phyloP scores from a whole-genome alignment of 2,888 invertebrate species.

The Linnaemya tessellans region DNA sequence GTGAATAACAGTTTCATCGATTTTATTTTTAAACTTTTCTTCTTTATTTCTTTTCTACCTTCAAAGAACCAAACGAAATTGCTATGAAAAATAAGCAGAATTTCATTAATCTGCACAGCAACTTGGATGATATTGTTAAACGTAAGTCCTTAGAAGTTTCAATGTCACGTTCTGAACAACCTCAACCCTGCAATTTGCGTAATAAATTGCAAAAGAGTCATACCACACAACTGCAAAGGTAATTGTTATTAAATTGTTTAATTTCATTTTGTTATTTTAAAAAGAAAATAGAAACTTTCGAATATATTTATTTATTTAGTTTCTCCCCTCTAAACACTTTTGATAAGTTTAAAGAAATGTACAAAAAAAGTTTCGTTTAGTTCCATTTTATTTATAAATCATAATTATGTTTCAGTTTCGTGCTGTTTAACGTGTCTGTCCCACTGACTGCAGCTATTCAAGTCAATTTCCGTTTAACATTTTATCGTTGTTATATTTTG shows the following conservation, averaged over 20 bases:
- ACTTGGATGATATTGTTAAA: slow-evolving; percentile 83
- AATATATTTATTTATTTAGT: background rate
- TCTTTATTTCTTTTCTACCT: background rate
- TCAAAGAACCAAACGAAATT: slow-evolving; percentile 81
- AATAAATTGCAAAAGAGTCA: slow-evolving; percentile 91
- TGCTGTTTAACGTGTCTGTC: slow-evolving; percentile 16
- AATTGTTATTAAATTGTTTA: slow-evolving; percentile 73
- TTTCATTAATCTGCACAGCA: slow-evolving; percentile 82
- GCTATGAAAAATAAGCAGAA: slow-evolving; percentile 81
- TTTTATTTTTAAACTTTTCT: background rate
- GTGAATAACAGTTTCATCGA: background rate
- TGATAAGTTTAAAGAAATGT: slow-evolving; percentile 33
- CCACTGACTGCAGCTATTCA: slow-evolving; percentile 35
- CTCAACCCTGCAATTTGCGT: slow-evolving; percentile 90
- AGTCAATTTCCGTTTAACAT: slow-evolving; percentile 66
- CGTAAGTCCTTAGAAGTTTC: slow-evolving; percentile 86
- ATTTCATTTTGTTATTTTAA: background rate
- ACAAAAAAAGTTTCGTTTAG: slow-evolving; percentile 31
- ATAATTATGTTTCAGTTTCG: slow-evolving; percentile 51
- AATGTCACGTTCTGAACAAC: slow-evolving; percentile 94
- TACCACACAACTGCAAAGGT: slow-evolving; percentile 87
- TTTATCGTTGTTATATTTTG: slow-evolving; percentile 57
- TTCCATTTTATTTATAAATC: slow-evolving; percentile 30
- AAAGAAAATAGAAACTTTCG: background rate
- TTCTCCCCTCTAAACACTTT: slow-evolving; percentile 3